A percentile compares a stretch with the other conserved stretches of the same genome.
phyloP scores from a whole-genome alignment of 2,888 invertebrate species.

The Leptothorax acervorum region DNA sequence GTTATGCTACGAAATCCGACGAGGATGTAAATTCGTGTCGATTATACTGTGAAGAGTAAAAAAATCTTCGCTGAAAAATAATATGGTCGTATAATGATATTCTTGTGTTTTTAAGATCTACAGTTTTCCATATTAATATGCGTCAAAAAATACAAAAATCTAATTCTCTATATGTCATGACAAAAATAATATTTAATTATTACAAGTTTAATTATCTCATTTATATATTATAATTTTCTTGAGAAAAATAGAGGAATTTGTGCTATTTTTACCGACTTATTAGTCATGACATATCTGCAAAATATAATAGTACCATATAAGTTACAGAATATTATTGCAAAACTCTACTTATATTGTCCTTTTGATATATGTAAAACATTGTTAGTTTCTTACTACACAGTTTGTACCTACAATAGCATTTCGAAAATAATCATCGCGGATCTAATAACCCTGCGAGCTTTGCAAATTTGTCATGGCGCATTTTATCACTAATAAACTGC shows the following conservation, averaged over 20 bases:
- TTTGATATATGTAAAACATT: not conserved
- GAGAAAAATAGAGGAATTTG: not conserved
- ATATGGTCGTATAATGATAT: constrained; percentile 36
- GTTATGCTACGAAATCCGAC: constrained; percentile 53
- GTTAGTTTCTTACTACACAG: not conserved
- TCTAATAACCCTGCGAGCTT: constrained; percentile 17
- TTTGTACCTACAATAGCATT: not conserved
- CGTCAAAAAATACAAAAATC: not conserved
- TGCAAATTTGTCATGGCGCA: constrained; percentile 25
- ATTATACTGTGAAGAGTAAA: constrained; percentile 49
- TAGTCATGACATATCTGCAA: not conserved
- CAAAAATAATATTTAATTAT: not conserved
- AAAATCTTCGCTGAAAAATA: constrained; percentile 14
- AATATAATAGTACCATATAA: too few relatives aligned
- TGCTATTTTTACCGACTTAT: not conserved
- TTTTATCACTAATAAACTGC: constrained; percentile 48
- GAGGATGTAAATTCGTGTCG: constrained; percentile 69
- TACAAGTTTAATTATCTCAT: not conserved
- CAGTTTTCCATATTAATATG: constrained; percentile 18
- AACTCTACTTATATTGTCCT: not conserved
- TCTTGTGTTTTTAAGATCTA: constrained; percentile 20
- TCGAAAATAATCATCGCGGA: constrained; percentile 32
- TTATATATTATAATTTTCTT: not conserved
- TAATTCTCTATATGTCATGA: not conserved
- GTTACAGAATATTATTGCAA: not conserved